Conservation (phyloP, 2,797 vertebrate species). For the Artibeus lituratus region DNA sequence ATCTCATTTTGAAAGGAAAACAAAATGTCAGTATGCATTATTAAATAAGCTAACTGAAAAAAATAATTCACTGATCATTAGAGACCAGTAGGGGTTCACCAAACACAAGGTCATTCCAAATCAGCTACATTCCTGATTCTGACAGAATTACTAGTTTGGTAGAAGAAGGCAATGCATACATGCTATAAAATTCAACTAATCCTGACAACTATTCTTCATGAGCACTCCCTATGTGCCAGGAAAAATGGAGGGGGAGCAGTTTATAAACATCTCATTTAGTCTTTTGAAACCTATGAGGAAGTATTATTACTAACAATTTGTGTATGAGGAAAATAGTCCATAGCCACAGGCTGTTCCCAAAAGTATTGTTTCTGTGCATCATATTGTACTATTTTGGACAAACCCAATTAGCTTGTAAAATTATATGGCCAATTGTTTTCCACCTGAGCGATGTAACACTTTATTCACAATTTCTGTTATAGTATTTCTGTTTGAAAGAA, state of each 20-base stretch:
- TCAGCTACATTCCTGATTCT: not conserved
- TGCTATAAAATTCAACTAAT: not conserved
- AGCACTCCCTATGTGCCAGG: not conserved
- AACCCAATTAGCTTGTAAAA: not conserved
- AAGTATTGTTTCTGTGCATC: not conserved
- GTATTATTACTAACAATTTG: not conserved
- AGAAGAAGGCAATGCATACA: not conserved
- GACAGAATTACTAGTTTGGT: not conserved
- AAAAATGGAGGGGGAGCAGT: not conserved
- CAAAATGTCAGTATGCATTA: not conserved
- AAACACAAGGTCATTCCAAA: conserved; percentile 17
- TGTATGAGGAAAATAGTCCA: not conserved
- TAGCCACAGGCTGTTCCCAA: not conserved
- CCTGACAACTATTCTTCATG: not conserved
- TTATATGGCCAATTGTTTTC: not conserved
- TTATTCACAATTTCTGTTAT: not conserved
- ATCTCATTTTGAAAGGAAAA: not conserved
- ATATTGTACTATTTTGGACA: not conserved
- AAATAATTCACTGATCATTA: not conserved
- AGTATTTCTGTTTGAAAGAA: not conserved
- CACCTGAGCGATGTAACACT: not conserved
- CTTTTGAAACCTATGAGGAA: not conserved
- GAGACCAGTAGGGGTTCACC: not conserved
- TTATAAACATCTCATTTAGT: not conserved
- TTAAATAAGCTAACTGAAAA: not conserved